phyloP scores from a whole-genome alignment of 92 coral and sea anemone genomes.

The Diadumene lineata region DNA sequence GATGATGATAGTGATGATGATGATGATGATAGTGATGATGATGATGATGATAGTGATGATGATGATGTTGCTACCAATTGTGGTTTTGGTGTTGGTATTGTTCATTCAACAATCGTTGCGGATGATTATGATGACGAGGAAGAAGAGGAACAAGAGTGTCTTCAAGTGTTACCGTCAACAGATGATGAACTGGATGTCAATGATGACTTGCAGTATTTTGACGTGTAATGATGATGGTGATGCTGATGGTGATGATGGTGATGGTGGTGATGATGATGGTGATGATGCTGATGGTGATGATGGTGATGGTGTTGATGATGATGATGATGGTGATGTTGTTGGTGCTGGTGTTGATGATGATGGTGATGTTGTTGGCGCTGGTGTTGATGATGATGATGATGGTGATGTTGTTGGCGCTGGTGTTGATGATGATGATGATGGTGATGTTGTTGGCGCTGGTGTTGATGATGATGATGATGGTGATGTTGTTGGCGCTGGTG shows the following conservation, averaged over 20 bases:
- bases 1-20: background rate
- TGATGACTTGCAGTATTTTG: background rate
- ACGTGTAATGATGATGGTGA: background rate
- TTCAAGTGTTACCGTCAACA: background rate
- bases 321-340: background rate
- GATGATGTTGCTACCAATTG: too few relatives aligned
- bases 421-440: background rate
- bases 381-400: background rate
- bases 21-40: background rate
- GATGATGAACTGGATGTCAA: background rate
- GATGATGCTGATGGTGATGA: background rate
- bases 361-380: background rate
- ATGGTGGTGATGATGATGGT: background rate
- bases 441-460: background rate
- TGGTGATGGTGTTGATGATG: background rate
- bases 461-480: background rate
- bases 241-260: background rate
- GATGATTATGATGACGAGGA: background rate
- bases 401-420: background rate
- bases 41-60: conserved; percentile 2
- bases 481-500: background rate
- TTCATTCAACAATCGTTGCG: too few relatives aligned
- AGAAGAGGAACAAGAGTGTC: background rate
- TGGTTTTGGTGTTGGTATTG: background rate
- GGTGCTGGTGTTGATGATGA: too few relatives aligned